A percentile compares a stretch with the other conserved stretches of the same genome.
phyloP scores from a whole-genome alignment of 2,888 invertebrate species.

The Hyalella azteca region DNA sequence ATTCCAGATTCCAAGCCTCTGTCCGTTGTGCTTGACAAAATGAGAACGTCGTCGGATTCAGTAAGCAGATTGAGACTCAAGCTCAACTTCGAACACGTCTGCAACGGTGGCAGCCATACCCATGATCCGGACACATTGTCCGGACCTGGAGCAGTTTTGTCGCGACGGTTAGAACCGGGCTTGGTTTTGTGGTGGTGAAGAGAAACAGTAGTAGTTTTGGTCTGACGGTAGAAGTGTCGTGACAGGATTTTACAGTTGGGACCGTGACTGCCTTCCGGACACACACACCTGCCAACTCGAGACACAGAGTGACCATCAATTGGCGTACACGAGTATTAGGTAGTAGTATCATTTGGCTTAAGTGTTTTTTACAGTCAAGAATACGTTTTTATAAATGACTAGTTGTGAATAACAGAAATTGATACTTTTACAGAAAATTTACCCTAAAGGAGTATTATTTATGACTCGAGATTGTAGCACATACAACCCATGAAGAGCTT shows the following conservation, averaged over 20 bases:
- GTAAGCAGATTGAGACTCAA: neutral
- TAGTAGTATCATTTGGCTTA: no score
- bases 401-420: no score
- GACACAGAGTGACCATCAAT: neutral
- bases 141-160: neutral
- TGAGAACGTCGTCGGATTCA: neutral
- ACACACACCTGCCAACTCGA: constrained; percentile 30
- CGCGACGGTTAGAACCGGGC: no score
- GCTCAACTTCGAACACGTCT: neutral
- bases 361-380: no score
- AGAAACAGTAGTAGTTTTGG: no score
- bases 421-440: no score
- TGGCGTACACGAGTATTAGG: no score
- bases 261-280: constrained; percentile 12
- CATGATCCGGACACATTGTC: neutral
- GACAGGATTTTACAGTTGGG: neutral
- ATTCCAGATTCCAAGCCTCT: neutral
- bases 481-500: no score
- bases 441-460: no score
- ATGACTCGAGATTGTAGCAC: no score
- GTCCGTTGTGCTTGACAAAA: neutral
- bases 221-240: constrained; percentile 1
- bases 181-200: no score
- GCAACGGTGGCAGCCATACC: neutral
- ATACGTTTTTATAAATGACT: no score